Evolutionary conservation across 1,140 invertebrate species (phyloP), one percentile per base, ranked within the genome.

Genomic region (Drosophila setifemur): DNA sequence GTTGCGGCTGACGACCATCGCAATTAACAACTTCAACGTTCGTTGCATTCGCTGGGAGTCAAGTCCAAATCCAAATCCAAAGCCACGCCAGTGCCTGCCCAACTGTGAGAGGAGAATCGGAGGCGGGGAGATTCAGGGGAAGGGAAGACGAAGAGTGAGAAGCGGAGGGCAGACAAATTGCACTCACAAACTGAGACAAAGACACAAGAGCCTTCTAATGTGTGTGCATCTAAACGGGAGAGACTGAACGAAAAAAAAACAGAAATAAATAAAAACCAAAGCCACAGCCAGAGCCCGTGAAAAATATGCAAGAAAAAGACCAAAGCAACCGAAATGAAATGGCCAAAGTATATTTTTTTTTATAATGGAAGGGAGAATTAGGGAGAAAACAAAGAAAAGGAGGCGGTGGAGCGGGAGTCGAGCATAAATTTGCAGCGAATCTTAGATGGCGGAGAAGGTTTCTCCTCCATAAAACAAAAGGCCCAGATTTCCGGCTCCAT

Each of bases 1-100:
- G 72, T 82, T 82, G 77, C 77, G 78, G 78, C 77, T 83, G 77
- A 83, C 68, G 58, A 72, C 48, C 49, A 64, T 35, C 67, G 73
- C 79, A 85, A 85, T 85, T 85, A 85, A 85, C 79, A 85, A 85
- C 79, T 85, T 85, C 79, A 85, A 85, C 79, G 79, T 85, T 85
- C 70, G 79, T 67, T 85, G 79, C 79, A 85, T 83, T 60, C 39
- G 63, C 50, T 26, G 48, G 45, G 60, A 57, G 53, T 57, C 53
- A 57, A 58, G 58, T 18, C 12, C 26, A 31, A 39, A 12, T 25
- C 14, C 28, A 11, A 14, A 4, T 8, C 12, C 33, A 14, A n/a
- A n/a, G n/a, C n/a, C n/a, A n/a, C 47, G 11, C 28, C 48, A 50
- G 21, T 39, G 48, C 39, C 48, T 50, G 48, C 48, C 39, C 33